These are phyloP conservation scores for Beaufortia kweichowensis DNA, from an alignment of 2,113 vertebrate genomes.

Conservation along the genomic window DNA sequence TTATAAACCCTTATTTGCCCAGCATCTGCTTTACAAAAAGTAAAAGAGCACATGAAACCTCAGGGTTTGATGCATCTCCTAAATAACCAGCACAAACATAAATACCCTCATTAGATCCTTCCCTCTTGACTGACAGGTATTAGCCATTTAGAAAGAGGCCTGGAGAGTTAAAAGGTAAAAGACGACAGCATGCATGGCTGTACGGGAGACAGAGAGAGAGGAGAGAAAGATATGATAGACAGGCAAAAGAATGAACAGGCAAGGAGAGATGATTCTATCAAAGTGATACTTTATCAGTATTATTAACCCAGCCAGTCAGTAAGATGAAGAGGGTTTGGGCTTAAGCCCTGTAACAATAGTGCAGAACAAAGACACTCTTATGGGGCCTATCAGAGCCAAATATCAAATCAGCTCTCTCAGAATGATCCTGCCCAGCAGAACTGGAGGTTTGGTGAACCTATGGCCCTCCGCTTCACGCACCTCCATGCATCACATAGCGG, in stretches of 20 bases:
- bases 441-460: constrained; percentile 75
- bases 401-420: constrained; percentile 80
- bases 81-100: constrained; percentile 56
- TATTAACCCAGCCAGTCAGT: constrained; percentile 75
- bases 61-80: constrained; percentile 51
- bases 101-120: constrained; percentile 62
- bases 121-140: constrained; percentile 70
- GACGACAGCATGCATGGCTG: constrained; percentile 41
- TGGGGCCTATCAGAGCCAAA: constrained; percentile 79
- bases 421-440: constrained; percentile 76
- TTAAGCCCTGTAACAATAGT: constrained; percentile 78
- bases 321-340: constrained; percentile 80
- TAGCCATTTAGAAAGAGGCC: constrained; percentile 56
- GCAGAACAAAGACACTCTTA: constrained; percentile 78
- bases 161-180: constrained; percentile 37
- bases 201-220: constrained; percentile 31
- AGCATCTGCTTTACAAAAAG: constrained; percentile 28
- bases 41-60: constrained; percentile 10
- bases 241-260: constrained; percentile 54
- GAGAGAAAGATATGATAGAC: constrained; percentile 44
- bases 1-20: constrained; percentile 21
- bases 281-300: constrained; percentile 77
- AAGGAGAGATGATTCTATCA: constrained; percentile 77
- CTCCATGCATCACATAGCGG: constrained; percentile 39
- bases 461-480: constrained; percentile 49